Conservation (phyloP, 2,888 invertebrate species). For the Acrobasis consociella region DNA sequence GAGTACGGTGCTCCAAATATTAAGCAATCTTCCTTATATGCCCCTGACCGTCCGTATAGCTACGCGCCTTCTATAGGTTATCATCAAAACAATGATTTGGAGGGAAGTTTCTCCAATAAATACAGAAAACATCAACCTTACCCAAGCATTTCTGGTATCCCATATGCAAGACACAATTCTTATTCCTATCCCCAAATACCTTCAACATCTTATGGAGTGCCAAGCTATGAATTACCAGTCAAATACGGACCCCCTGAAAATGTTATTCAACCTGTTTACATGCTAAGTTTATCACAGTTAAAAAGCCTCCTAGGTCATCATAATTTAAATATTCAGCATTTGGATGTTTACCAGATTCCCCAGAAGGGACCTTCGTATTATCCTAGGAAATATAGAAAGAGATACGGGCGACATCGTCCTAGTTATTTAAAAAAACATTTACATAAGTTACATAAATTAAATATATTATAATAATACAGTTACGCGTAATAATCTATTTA, state of each 20-base stretch:
- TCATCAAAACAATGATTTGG: conserved; percentile 38
- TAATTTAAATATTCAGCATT: conserved; percentile 67
- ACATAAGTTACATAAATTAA: conserved; percentile 52
- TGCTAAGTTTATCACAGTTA: conserved; percentile 67
- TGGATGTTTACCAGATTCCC: conserved; percentile 61
- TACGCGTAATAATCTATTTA: no score
- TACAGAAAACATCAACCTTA: conserved; percentile 38
- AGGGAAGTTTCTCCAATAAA: conserved; percentile 42
- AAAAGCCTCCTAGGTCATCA: conserved; percentile 63
- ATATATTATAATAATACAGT: conserved; percentile 27
- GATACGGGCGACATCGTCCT: conserved; percentile 42
- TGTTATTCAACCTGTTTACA: conserved; percentile 63
- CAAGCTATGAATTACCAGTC: conserved; percentile 19
- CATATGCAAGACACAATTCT: conserved; percentile 24
- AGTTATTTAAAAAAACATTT: conserved; percentile 54
- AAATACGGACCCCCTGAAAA: conserved; percentile 23
- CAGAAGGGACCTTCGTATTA: conserved; percentile 43
- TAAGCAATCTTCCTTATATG: conserved; percentile 34
- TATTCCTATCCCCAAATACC: conserved; percentile 31
- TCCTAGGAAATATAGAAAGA: conserved; percentile 52
- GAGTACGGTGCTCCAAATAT: conserved; percentile 37
- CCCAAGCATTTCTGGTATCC: conserved; percentile 28
- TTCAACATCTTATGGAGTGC: conserved; percentile 40
- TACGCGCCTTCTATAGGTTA: conserved; percentile 43
- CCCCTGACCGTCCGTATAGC: conserved; percentile 30